A percentile compares a stretch with the other conserved stretches of the same genome.
Evolutionary conservation across 2,113 vertebrate species (phyloP).

Genomic region (Bos taurus): DNA sequence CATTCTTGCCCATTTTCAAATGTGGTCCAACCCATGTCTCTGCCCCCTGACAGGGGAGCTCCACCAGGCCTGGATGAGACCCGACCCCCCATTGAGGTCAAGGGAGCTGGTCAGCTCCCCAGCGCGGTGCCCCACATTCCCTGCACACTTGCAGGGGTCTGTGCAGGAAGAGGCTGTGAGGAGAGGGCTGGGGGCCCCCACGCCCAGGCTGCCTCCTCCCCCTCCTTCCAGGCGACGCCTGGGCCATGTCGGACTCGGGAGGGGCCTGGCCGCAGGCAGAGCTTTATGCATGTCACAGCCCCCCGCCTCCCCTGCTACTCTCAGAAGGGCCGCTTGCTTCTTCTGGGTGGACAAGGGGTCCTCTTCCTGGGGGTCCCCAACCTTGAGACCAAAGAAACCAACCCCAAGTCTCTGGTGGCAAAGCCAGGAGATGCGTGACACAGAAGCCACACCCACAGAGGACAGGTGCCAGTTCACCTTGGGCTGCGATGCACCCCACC

Average conservation of each 20-base stretch:
- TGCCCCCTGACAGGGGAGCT: fast-evolving
- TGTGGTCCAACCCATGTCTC: fast-evolving
- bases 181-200: not conserved
- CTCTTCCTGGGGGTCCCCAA: not conserved
- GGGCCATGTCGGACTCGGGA: not conserved
- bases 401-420: not conserved
- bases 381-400: not conserved
- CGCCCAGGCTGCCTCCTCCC: not conserved
- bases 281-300: not conserved
- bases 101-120: not conserved
- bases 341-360: not conserved
- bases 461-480: fast-evolving
- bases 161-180: not conserved
- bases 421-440: fast-evolving
- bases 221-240: fast-evolving
- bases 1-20: not conserved
- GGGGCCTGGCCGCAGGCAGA: fast-evolving
- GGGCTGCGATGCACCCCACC: fast-evolving
- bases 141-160: not conserved
- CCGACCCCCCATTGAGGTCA: not conserved
- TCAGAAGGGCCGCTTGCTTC: not conserved
- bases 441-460: not conserved
- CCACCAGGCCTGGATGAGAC: fast-evolving
- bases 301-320: not conserved
- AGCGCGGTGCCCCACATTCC: fast-evolving